Evolutionary conservation across 2,888 invertebrate genomes (phyloP).

Genomic region (Lithophane socia): DNA sequence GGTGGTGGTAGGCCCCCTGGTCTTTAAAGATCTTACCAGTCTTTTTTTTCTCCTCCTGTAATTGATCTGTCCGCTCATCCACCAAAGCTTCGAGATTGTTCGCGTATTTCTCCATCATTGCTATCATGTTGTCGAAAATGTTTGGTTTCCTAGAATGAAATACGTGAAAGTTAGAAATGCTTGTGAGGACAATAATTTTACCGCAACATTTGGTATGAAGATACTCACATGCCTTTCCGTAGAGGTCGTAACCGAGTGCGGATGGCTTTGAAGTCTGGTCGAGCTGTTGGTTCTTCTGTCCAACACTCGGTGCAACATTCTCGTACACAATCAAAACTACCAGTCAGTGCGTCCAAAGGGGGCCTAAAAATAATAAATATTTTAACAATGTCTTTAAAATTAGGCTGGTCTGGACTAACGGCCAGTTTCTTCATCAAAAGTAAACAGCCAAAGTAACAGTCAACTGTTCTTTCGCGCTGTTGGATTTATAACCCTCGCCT

Average conservation of each 20-base stretch:
- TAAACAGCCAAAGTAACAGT: too few relatives aligned
- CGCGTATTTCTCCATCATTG: conserved; percentile 99
- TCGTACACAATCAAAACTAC: conserved; percentile 96
- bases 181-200: too few relatives aligned
- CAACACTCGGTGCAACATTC: conserved; percentile 97
- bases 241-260: conserved; percentile 95
- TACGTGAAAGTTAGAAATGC: too few relatives aligned
- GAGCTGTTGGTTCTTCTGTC: conserved; percentile 94
- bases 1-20: too few relatives aligned
- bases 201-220: not conserved
- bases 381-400: not conserved
- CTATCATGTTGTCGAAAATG: conserved; percentile 99
- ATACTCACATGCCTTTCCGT: conserved; percentile 96
- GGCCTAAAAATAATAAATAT: conserved; percentile 89
- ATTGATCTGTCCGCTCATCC: conserved; percentile 97
- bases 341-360: conserved; percentile 94
- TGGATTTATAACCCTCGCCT: too few relatives aligned
- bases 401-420: not conserved
- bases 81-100: conserved; percentile 98
- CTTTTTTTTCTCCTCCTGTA: conserved; percentile 99
- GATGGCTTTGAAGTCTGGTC: conserved; percentile 96
- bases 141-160: conserved; percentile 95
- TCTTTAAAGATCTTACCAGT: conserved; percentile 91
- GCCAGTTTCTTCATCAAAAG: too few relatives aligned
- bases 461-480: too few relatives aligned